Conservation (phyloP, 2,113 vertebrate genomes). For the Salvelinus fontinalis region DNA sequence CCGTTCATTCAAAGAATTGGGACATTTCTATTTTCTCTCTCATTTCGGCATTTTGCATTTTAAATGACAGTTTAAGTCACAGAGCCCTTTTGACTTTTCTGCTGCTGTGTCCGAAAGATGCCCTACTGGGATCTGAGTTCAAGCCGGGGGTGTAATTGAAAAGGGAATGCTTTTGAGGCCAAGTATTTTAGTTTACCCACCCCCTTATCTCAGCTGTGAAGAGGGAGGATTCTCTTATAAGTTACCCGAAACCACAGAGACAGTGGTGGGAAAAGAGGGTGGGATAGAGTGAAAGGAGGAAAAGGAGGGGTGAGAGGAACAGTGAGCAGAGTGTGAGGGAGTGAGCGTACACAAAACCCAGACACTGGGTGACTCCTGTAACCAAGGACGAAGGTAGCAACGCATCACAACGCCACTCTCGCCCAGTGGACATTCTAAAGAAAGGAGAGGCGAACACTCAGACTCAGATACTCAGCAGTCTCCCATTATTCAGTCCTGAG, state of each 20-base stretch:
- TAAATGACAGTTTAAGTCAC: neutral
- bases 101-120: neutral
- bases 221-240: constrained; percentile 57
- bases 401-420: constrained; percentile 56
- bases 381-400: constrained; percentile 80
- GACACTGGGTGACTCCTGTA: constrained; percentile 73
- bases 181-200: constrained; percentile 44
- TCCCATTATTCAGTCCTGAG: constrained; percentile 17
- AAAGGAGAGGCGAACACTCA: constrained; percentile 33
- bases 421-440: constrained; percentile 57
- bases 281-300: constrained; percentile 54
- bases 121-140: constrained; percentile 18
- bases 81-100: constrained; percentile 17
- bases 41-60: constrained; percentile 29
- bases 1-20: constrained; percentile 59
- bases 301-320: constrained; percentile 62
- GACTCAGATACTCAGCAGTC: neutral
- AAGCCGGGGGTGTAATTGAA: constrained; percentile 26
- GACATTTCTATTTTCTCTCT: constrained; percentile 22
- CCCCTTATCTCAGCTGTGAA: constrained; percentile 60
- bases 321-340: constrained; percentile 65
- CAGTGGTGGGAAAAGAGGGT: constrained; percentile 49
- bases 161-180: constrained; percentile 23
- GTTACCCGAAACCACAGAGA: constrained; percentile 52
- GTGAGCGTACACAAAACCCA: constrained; percentile 50